Evolutionary conservation across 2,113 vertebrate species (phyloP), one percentile per base, ranked within the genome.

Genomic region (Proteles cristata): DNA sequence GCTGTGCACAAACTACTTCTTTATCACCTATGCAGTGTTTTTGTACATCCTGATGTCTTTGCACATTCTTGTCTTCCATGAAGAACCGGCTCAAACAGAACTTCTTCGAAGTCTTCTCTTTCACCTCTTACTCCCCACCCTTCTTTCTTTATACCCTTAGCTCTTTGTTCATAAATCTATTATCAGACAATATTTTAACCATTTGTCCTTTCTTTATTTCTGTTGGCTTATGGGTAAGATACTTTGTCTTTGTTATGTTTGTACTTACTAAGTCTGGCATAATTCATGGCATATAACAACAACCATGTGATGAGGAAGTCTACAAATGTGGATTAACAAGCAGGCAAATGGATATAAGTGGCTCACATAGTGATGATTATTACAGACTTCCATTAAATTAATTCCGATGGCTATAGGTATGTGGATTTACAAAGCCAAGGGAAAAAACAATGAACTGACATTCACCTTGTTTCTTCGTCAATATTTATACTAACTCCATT

Each of bases 41-140:
- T 79, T 89, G 87, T 45, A 53, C 17, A 74, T 79, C n/a, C 43
- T n/a, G 3, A 35, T n/a, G 50, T 31, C 61, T 90, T 74, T 86
- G 31, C 48, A 89, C 50, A 88, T 88, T 95, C 55, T 45, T 85
- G 4, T 65, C 31, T 69, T 28, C 65, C 7, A 65, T 92, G 35
- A 93, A 88, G 66, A 93, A 88, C n/a, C 7, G 76, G 58, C 15
- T 89, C 81, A 95, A 80, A 65, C 55, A 45, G 25, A 97, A 74
- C 83, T 85, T 84, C 35, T 80, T 14, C 2, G 26, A 88, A 35
- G 21, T 93, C 43, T 53, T 91, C 39, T 88, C 69, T 95, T 65
- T 81, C 0, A 74, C n/a, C 12, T 69, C 65, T 69, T 69, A 55
- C 61, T 71, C 28, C 6, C n/a, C 88, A 43, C 15, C 19, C 33